Base-by-base conservation (phyloP, 2,113 vertebrate genomes). In the Eulemur rufifrons region DNA sequence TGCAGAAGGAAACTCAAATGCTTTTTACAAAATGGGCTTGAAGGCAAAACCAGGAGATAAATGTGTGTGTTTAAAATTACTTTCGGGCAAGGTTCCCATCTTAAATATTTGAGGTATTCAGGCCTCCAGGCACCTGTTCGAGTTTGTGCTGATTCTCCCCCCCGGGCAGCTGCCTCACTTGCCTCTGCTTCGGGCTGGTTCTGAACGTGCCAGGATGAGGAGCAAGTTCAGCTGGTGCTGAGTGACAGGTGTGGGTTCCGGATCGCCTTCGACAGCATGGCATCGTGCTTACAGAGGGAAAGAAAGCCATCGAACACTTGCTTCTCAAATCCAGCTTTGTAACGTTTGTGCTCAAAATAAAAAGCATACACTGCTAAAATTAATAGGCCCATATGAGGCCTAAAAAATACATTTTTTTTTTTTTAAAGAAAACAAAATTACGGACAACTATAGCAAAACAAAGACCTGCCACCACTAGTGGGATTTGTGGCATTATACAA, bases 81-180 rank as follows among this genome's bases (percentile, higher is more conserved):
- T 96, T 85, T 47, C 42, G 78, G 71, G 27, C 73, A 81, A 47
- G 42, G 17, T 64, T 85, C 66, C n/a, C 42, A 29, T 90, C 82
- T 97, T 90, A 95, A 95, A 87, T 95, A 96, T 96, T 91, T 97
- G 84, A 95, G 97, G 54, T 50, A 95, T 93, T 93, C 29, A 45
- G 68, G 42, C 61, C 81, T 86, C 47, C 78, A 85, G 71, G 52
- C 97, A 97, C 96, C 89, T 98, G 96, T 93, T 98, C 64, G 81
- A 95, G 56, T 92, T 50, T 45, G 21, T 95, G 91, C 81, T 39
- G 71, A 66, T 95, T 88, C 47, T 92, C 87, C 82, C 54, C 54
- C 54, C 77, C 37, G 81, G 89, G 88, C 94, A 98, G 94, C 95
- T 97, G 96, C 91, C 90, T 92, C 20, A 5, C 86, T 78, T 21